Conservation (phyloP, 2,888 invertebrate species). For the Pseudococcus jackbeardsleyi region DNA sequence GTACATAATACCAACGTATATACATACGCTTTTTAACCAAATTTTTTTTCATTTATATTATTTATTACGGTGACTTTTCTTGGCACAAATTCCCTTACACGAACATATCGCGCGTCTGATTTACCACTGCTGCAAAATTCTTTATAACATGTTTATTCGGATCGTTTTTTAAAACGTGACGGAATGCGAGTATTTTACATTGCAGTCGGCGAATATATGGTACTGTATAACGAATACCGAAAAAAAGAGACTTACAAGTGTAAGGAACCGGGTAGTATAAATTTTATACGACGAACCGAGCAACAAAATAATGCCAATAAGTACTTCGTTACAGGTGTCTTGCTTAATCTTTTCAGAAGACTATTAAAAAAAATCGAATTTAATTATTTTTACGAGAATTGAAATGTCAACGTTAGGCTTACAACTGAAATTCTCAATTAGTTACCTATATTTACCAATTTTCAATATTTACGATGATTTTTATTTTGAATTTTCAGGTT, state of each 20-base stretch:
- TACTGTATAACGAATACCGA: neutral
- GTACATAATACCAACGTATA: neutral
- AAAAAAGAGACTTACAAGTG: constrained; percentile 9
- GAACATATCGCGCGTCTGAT: constrained; percentile 53
- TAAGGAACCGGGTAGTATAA: neutral
- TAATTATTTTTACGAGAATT: no score
- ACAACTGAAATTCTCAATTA: no score
- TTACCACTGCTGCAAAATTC: constrained; percentile 58
- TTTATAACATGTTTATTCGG: constrained; percentile 57
- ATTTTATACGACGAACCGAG: constrained; percentile 37
- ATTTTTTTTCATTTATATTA: constrained; percentile 41
- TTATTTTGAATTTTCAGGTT: no score
- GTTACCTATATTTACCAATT: no score
- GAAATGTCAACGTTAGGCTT: no score
- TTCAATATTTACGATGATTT: no score
- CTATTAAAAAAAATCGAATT: no score
- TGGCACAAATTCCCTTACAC: constrained; percentile 47
- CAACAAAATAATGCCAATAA: neutral
- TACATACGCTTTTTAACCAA: constrained; percentile 1
- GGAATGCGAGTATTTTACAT: constrained; percentile 59
- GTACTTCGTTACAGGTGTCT: neutral
- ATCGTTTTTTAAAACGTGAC: constrained; percentile 62
- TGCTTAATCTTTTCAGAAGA: no score
- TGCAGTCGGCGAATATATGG: constrained; percentile 50
- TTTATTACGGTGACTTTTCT: constrained; percentile 52